phyloP scores from a whole-genome alignment of 2,113 vertebrate genomes.

The Orientallactaga bullata region DNA sequence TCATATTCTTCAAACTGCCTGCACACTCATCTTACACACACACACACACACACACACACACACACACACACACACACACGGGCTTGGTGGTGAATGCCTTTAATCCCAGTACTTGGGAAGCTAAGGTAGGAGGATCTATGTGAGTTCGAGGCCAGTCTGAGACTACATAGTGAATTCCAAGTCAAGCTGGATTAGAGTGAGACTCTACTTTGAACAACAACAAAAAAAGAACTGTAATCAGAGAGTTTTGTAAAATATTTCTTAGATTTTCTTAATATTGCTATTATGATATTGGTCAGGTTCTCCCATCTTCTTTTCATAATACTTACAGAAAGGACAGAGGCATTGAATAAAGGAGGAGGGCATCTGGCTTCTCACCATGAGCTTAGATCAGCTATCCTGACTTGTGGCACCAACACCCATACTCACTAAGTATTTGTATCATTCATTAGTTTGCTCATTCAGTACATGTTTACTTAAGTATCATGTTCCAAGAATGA shows the following conservation, averaged over 20 bases:
- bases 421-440: background rate
- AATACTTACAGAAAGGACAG: background rate
- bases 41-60: background rate
- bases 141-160: too few species aligned
- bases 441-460: background rate
- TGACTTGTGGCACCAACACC: background rate
- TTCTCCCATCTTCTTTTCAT: background rate
- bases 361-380: background rate
- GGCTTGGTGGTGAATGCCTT: too few species aligned
- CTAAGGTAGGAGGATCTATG: too few species aligned
- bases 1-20: background rate
- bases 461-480: background rate
- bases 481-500: background rate
- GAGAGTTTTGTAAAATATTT: background rate
- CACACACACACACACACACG: background rate
- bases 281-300: background rate
- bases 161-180: too few species aligned
- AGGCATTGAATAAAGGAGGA: background rate
- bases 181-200: too few species aligned
- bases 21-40: background rate
- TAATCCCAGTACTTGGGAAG: too few species aligned
- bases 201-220: too few species aligned
- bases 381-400: background rate
- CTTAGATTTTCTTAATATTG: background rate
- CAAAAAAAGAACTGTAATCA: background rate